Conservation (phyloP, 1,140 invertebrate genomes). For the Pseudoatta argentina region DNA sequence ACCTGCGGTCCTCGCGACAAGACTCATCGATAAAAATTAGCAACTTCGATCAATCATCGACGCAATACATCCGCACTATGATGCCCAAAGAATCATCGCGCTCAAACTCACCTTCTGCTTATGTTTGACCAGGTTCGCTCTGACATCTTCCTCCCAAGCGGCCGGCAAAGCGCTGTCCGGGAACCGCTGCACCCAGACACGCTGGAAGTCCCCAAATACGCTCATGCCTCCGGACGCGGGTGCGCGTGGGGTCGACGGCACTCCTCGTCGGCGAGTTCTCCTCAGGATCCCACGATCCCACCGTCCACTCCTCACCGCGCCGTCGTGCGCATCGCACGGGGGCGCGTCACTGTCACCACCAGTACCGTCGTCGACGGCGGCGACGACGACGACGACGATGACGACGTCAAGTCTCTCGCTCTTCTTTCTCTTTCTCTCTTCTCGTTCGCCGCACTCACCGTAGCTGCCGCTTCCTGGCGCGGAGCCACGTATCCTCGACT, state of each 20-base stretch:
- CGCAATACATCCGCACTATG: not conserved
- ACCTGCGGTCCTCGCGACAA: not conserved
- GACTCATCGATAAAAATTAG: not conserved
- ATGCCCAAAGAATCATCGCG: too few species aligned
- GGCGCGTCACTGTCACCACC: constrained; percentile 58
- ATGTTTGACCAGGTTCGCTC: constrained; percentile 94
- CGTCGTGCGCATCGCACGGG: constrained; percentile 69
- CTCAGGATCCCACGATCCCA: not conserved
- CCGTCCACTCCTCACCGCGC: constrained; percentile 44
- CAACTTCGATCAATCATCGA: not conserved
- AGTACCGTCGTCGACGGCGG: not conserved
- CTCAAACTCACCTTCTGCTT: constrained; percentile 89
- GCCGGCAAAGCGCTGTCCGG: constrained; percentile 94
- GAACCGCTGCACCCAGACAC: constrained; percentile 95
- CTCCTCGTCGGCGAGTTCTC: constrained; percentile 54
- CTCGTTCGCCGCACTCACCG: not conserved
- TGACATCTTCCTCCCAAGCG: constrained; percentile 96
- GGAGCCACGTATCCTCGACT: constrained; percentile 10
- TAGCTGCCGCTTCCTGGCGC: constrained; percentile 11
- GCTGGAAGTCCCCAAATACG: constrained; percentile 95
- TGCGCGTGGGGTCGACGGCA: constrained; percentile 15
- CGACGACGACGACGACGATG: not conserved
- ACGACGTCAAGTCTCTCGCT: not conserved
- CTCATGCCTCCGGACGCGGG: constrained; percentile 88
- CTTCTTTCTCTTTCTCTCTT: too few species aligned